Evolutionary conservation across 2,113 vertebrate genomes (phyloP), one percentile per base, ranked within the genome.

Genomic region (Dasyprocta punctata): DNA sequence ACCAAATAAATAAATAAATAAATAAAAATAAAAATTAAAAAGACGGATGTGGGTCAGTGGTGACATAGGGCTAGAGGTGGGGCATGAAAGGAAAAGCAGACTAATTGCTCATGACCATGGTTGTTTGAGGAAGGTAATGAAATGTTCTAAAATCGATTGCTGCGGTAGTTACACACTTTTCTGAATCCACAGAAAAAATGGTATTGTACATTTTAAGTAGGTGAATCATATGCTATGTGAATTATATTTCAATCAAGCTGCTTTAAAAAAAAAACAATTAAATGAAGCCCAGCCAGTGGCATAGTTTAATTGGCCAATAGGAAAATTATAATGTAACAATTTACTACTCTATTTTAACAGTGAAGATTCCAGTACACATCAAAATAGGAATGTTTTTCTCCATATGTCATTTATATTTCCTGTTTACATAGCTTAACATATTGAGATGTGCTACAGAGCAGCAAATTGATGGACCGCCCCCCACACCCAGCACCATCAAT

Each of bases 81-180:
- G 28, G 3, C 6, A 16, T 71, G n/a, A 60, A 14, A 49, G 52
- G 47, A 30, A 47, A 83, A 84, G 38, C 36, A 6, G 52, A 80
- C 78, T 73, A 87, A 78, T 16, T 77, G 60, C 56, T 94, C 22
- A 86, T 65, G 58, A 38, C 24, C 44, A 47, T 16, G 52, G 11
- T 30, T 86, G 92, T 77, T 83, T 47, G 47, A 54, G 33, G 73
- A 58, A 36, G 67, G 60, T 56, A 47, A 93, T 69, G 9, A 92
- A 88, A 75, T 58, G n/a, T 85, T 92, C 65, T 86, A 80, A 85
- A 85, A 94, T 26, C 86, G 86, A 92, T 52, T 44, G 17, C 44
- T 58, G 19, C 49, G 36, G 84, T 67, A 16, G 1, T 38, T 90
- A 60, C 61, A 95, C 49, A 54, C 49, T 52, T 89, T 61, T 78